phyloP scores from a whole-genome alignment of 2,113 vertebrate genomes.

The Circaetus gallicus region DNA sequence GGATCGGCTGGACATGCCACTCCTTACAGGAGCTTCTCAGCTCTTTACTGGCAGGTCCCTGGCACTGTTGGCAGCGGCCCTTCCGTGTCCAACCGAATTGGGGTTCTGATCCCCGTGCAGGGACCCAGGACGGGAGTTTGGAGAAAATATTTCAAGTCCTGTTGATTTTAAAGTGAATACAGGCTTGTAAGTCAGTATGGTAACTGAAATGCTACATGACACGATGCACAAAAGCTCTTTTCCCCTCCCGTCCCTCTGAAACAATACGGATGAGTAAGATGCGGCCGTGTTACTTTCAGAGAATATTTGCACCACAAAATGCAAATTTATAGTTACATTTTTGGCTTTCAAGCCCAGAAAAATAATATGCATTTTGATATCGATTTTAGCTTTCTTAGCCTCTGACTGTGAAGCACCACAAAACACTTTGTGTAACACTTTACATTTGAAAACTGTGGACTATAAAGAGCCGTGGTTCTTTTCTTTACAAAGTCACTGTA shows the following conservation, averaged over 20 bases:
- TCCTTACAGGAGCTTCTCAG: background rate
- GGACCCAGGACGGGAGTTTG: background rate
- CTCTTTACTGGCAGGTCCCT: background rate
- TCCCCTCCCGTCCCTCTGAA: background rate
- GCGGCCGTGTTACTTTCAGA: background rate
- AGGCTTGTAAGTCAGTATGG: background rate
- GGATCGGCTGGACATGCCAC: background rate
- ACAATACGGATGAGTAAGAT: background rate
- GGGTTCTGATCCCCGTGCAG: background rate
- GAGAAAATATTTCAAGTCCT: background rate
- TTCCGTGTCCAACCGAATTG: fast-evolving
- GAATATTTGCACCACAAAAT: background rate
- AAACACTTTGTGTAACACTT: background rate
- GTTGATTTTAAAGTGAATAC: background rate
- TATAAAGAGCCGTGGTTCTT: background rate
- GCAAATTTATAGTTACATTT: background rate
- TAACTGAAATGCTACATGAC: background rate
- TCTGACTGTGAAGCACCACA: background rate
- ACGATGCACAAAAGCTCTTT: background rate
- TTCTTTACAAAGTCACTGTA: background rate
- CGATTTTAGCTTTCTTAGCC: background rate
- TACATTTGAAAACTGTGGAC: background rate
- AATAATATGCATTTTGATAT: background rate
- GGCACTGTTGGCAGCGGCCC: fast-evolving
- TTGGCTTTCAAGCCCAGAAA: background rate